phyloP scores from a whole-genome alignment of 1,140 invertebrate genomes.

The Bombus consobrinus region DNA sequence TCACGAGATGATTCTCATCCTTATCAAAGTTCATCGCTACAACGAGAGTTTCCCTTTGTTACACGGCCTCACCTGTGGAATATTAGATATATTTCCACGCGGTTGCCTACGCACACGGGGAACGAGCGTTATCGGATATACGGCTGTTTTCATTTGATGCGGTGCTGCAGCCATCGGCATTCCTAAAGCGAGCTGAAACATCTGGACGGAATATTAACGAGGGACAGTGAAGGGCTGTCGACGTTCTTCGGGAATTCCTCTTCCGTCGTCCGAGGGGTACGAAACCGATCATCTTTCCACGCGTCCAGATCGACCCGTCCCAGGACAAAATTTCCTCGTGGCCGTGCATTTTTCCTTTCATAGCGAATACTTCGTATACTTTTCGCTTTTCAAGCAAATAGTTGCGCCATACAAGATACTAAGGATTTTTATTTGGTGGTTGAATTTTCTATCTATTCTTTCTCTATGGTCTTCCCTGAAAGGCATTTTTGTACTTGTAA shows the following conservation, averaged over 20 bases:
- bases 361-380: background rate
- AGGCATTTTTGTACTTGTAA: background rate
- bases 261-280: conserved; percentile 27
- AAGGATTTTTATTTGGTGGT: background rate
- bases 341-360: background rate
- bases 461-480: background rate
- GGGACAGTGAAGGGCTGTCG: conserved; percentile 26
- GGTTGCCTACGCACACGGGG: background rate
- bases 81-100: conserved; percentile 15
- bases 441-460: background rate
- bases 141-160: conserved; percentile 44
- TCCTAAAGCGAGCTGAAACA: conserved; percentile 53
- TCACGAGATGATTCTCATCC: background rate
- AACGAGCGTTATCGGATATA: conserved; percentile 14
- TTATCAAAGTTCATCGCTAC: background rate
- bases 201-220: conserved; percentile 68
- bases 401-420: background rate
- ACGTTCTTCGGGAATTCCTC: conserved; percentile 35
- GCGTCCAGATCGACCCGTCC: background rate
- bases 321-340: background rate
- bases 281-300: conserved; percentile 23
- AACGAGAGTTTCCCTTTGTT: background rate
- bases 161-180: conserved; percentile 29
- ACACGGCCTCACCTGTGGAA: background rate
- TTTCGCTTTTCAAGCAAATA: background rate